Conservation (phyloP, 2,797 vertebrate species). For the Etheostoma perlongum region DNA sequence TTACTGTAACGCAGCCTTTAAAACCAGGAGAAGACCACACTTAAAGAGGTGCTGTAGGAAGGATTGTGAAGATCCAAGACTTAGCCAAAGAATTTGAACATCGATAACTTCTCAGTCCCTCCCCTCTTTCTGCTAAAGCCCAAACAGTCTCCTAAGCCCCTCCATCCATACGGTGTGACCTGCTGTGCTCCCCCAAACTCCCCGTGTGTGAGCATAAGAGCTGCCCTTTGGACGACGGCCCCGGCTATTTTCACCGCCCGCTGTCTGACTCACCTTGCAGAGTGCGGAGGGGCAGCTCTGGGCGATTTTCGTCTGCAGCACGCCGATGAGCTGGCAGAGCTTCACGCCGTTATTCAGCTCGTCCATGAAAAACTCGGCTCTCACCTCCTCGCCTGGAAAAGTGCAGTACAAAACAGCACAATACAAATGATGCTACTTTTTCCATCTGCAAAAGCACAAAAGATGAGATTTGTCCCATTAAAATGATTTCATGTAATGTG, state of each 20-base stretch:
- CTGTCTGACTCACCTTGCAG: conserved; percentile 82
- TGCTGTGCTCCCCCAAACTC: conserved; percentile 5
- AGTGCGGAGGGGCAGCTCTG: conserved; percentile 84
- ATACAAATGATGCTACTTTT: not conserved
- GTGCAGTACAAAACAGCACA: too few species aligned
- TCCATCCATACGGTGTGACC: not conserved
- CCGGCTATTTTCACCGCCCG: conserved; percentile 3
- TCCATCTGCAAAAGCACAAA: not conserved
- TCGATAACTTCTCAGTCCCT: too few species aligned
- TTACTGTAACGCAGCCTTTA: too few species aligned
- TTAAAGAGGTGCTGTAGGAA: too few species aligned
- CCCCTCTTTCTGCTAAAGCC: too few species aligned
- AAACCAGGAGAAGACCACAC: too few species aligned
- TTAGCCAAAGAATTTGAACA: too few species aligned
- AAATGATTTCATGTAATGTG: not conserved
- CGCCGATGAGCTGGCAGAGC: conserved; percentile 90
- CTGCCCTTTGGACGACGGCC: conserved; percentile 9
- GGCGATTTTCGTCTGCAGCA: conserved; percentile 90
- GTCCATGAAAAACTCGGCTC: conserved; percentile 91
- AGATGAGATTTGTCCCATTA: not conserved
- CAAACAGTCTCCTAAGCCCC: too few species aligned
- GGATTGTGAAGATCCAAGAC: too few species aligned
- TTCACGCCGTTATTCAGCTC: conserved; percentile 95
- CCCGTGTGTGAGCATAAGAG: not conserved
- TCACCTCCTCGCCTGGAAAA: conserved; percentile 86